These are phyloP conservation scores for Macrobrachium rosenbergii DNA, from an alignment of 1,140 invertebrate genomes.

Conservation along the genomic window DNA sequence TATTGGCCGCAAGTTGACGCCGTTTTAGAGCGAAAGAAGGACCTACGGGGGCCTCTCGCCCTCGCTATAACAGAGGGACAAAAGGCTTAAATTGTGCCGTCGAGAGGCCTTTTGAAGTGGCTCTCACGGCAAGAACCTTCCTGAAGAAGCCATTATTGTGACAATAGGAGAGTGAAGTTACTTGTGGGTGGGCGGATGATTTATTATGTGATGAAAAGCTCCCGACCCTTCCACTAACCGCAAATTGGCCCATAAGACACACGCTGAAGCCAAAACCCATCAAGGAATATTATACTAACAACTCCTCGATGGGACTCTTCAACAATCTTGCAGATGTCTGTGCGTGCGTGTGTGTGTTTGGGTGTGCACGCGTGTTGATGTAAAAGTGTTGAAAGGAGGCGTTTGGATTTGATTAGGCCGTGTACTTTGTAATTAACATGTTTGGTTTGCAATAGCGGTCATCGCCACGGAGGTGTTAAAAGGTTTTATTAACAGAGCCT, in stretches of 20 bases:
- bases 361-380: no score
- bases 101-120: slow-evolving; percentile 11
- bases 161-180: slow-evolving; percentile 61
- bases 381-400: no score
- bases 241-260: slow-evolving; percentile 58
- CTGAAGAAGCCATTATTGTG: slow-evolving; percentile 65
- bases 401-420: no score
- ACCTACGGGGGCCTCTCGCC: not conserved
- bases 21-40: slow-evolving; percentile 22
- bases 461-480: no score
- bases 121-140: slow-evolving; percentile 33
- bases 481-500: no score
- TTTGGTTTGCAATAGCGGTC: no score
- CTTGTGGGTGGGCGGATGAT: slow-evolving; percentile 63
- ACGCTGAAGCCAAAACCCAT: not conserved
- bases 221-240: slow-evolving; percentile 60
- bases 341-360: no score
- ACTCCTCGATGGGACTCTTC: no score
- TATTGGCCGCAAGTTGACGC: slow-evolving; percentile 42
- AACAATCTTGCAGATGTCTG: no score
- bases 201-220: slow-evolving; percentile 63
- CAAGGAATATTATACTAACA: no score
- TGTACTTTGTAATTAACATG: no score
- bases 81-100: slow-evolving; percentile 30
- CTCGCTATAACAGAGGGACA: not conserved